Evolutionary conservation across 1,140 invertebrate species (phyloP), one percentile per base, ranked within the genome.

Genomic region (Brachystomella parvula): DNA sequence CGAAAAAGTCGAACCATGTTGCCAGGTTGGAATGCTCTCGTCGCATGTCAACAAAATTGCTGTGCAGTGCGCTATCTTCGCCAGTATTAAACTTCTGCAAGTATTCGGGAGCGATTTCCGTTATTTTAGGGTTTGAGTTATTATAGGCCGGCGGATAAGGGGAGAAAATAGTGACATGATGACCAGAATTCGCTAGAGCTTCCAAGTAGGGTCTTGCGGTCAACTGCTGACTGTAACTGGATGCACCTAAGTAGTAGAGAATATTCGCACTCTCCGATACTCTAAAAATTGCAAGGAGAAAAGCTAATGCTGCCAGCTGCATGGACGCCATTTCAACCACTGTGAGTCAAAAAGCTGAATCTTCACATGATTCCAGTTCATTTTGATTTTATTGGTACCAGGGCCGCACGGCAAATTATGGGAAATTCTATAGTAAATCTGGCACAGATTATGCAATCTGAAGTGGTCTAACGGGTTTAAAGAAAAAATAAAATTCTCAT

Each of bases 131-230:
- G 35, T 69, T 35, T 9, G 61, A 47, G 24, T 58, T 31, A 61
- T 68, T 67, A 15, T 24, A 28, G n/a, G n/a, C n/a, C n/a, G n/a
- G n/a, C 9, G 24, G 15, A n/a, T n/a, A 29, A 29, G 47, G 47
- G 15, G 62, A 66, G 15, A 69, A 47, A 28, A 69, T 67, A n/a
- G 71, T 72, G 1, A 69, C 65, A 33, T 65, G 47, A 32, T 69
- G 67, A 21, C 68, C 68, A n/a, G 35, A 26, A 1, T 67, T 65
- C 1, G 61, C 71, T 15, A 72, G 35, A 19, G 39, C 47, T 56
- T 66, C 56, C 1, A 69, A 35, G 2, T 67, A 32, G 3, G 67
- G 67, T 65, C 64, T 67, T n/a, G 67, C 59, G 33, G 39, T 29
- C 19, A 72, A 61, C 6, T 59, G 35, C 17, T 71, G 70, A 24